Evolutionary conservation across 2,888 invertebrate species (phyloP).

Genomic region (Agrochola litura): DNA sequence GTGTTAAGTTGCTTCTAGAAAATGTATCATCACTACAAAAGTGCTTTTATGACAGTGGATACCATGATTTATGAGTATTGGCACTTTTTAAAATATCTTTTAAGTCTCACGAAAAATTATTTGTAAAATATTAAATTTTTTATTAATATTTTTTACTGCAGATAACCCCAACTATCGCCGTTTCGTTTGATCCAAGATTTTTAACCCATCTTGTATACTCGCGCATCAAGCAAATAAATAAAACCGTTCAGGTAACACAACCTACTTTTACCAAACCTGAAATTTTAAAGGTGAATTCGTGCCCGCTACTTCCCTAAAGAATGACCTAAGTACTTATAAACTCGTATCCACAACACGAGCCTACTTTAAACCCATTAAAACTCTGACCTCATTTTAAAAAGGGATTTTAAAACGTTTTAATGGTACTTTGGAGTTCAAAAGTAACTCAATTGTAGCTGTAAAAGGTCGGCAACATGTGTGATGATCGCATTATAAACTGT

Average conservation of each 20-base stretch:
- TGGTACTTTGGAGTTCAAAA: conserved; percentile 61
- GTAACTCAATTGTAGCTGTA: conserved; percentile 56
- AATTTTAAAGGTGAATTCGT: conserved; percentile 24
- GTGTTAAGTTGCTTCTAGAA: too few relatives aligned
- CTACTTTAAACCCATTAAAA: conserved; percentile 60
- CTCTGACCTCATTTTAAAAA: conserved; percentile 62
- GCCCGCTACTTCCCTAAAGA: neutral
- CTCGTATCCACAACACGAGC: conserved; percentile 26
- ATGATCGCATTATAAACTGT: conserved; percentile 56
- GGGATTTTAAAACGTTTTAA: conserved; percentile 63
- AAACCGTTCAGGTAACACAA: neutral
- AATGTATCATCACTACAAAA: too few relatives aligned
- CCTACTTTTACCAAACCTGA: neutral
- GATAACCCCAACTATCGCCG: too few relatives aligned
- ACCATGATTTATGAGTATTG: too few relatives aligned
- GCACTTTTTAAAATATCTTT: too few relatives aligned
- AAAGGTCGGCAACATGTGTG: conserved; percentile 55
- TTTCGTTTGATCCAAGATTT: too few relatives aligned
- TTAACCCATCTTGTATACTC: too few relatives aligned
- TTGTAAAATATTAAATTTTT: too few relatives aligned
- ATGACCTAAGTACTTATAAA: conserved; percentile 18
- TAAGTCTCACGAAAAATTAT: too few relatives aligned
- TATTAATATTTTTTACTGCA: too few relatives aligned
- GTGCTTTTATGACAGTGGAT: too few relatives aligned
- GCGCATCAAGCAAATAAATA: conserved; percentile 2